Base-by-base conservation (phyloP, 2,888 invertebrate genomes). In the Perizoma affinitatum region DNA sequence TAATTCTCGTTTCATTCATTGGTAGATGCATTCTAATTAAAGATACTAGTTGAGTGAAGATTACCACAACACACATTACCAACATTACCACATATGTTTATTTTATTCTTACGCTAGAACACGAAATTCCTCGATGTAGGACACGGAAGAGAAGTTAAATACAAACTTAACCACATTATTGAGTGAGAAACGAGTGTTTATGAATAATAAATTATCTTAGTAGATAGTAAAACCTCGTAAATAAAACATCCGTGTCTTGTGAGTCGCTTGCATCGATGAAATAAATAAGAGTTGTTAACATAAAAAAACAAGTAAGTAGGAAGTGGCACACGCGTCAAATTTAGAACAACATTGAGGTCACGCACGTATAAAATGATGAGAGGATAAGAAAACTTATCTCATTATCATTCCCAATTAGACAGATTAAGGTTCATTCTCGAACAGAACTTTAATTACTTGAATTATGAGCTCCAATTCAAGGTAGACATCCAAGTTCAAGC, bases 401-500 rank as follows among this genome's bases (percentile, higher is more conserved):
- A 53, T 53, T 58, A 66, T 72, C 56, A 61, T 66, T 71, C 69
- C 69, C 71, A 73, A 76, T 76, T 69, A 74, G 63, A 64, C 56
- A 64, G 68, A 68, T 73, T 70, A 71, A 61, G 43, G 66, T 44
- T 69, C 70, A 77, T 76, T 70, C 65, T 60, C 58, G 61, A 65
- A 59, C 65, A 63, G 36, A 61, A 60, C 53, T 57, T 62, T 73
- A 74, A 78, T 79, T 76, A 73, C 68, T 69, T 75, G 70, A 76
- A 74, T 74, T 75, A 76, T 78, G 72, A 74, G 74, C 71, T 69
- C 70, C 67, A 70, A 78, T 76, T 76, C 73, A 73, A 75, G 69
- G 76, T 79, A 81, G 76, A 71, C 77, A 57, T 75, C 69, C 67
- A 78, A 80, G 78, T 79, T 73, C 60, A 74, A 75, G 66, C 72